Percentiles rank a stretch among this genome's conserved stretches.
These are phyloP conservation scores for Caenorhabditis doughertyi DNA, from an alignment of 2,888 invertebrate species.

Conservation along the genomic window DNA sequence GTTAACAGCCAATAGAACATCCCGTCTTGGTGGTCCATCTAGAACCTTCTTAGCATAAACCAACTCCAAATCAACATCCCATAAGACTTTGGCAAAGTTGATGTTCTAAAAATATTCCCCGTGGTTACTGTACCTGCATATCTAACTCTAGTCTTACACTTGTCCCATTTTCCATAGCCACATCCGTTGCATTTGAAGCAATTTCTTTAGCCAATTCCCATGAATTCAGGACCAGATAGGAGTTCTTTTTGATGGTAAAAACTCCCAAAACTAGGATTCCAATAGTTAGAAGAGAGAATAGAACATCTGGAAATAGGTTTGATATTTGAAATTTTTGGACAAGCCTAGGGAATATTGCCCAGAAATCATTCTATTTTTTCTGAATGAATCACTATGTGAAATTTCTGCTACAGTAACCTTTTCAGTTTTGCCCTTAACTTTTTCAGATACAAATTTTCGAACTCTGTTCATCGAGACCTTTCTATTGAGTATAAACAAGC, in stretches of 20 bases:
- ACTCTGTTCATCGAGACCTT: too few relatives aligned
- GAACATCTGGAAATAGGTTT: constrained; percentile 40
- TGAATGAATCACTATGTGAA: too few relatives aligned
- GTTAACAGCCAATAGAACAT: constrained; percentile 40
- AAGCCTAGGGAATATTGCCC: too few relatives aligned
- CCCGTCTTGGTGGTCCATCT: constrained; percentile 23
- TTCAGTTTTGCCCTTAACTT: too few relatives aligned
- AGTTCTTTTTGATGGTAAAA: constrained; percentile 48
- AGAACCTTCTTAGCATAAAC: constrained; percentile 3
- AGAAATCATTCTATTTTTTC: too few relatives aligned
- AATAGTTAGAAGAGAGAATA: constrained; percentile 21
- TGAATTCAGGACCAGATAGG: neutral
- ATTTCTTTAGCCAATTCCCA: constrained; percentile 39
- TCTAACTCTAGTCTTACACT: neutral
- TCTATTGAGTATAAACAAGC: too few relatives aligned
- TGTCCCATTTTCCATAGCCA: constrained; percentile 22
- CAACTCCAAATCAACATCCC: constrained; percentile 43
- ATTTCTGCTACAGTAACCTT: too few relatives aligned
- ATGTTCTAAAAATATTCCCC: constrained; percentile 44
- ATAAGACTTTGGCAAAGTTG: constrained; percentile 12
- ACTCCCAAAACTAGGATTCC: constrained; percentile 32
- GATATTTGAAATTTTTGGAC: too few relatives aligned
- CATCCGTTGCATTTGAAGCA: constrained; percentile 26
- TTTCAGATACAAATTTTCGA: too few relatives aligned
- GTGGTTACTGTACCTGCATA: too few relatives aligned